phyloP scores from a whole-genome alignment of 1,140 invertebrate genomes.

The Cecropterus lyciades region DNA sequence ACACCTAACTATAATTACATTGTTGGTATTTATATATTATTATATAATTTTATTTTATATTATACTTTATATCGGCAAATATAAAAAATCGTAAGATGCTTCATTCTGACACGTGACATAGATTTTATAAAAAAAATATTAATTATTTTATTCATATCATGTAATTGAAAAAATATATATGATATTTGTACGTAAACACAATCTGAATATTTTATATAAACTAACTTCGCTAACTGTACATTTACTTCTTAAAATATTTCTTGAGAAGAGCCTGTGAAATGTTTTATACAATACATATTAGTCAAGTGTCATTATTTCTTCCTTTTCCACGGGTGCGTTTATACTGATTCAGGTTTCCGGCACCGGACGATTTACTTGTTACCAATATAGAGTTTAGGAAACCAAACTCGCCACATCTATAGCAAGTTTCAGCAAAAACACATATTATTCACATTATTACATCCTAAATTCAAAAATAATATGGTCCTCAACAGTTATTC shows the following conservation, averaged over 20 bases:
- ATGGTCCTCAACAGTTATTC: slow-evolving; percentile 19
- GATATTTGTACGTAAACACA: slow-evolving; percentile 1
- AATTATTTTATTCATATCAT: neutral
- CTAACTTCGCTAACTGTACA: neutral
- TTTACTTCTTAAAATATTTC: neutral
- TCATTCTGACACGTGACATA: too few relatives aligned
- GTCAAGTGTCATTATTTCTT: slow-evolving; percentile 23
- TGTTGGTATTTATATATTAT: slow-evolving; percentile 16
- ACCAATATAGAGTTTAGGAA: neutral
- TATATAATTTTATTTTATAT: neutral
- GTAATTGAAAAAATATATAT: slow-evolving; percentile 17
- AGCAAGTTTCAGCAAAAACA: neutral
- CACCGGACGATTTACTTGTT: neutral
- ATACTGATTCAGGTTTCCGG: neutral
- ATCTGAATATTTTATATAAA: neutral
- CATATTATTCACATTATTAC: neutral
- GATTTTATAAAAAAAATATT: too few relatives aligned
- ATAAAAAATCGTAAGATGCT: too few relatives aligned
- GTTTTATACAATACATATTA: neutral
- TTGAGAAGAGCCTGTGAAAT: neutral
- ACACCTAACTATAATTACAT: slow-evolving; percentile 46
- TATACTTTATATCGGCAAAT: neutral
- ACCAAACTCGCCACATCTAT: neutral
- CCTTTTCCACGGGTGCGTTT: slow-evolving; percentile 4
- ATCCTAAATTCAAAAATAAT: slow-evolving; percentile 23